Conservation (phyloP, 2,888 invertebrate genomes). For the Tolmerus cingulatus region DNA sequence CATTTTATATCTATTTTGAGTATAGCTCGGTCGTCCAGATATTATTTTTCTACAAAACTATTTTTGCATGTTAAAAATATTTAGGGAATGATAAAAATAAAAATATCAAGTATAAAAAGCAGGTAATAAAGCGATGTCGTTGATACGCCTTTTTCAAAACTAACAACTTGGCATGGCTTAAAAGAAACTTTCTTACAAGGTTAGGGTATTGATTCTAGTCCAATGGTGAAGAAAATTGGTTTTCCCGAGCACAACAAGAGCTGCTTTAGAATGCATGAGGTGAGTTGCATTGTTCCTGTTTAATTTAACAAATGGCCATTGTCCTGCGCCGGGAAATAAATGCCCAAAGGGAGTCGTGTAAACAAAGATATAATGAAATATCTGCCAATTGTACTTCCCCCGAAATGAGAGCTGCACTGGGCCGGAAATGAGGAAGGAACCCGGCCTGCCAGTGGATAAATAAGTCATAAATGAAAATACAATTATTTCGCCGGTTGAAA, state of each 20-base stretch:
- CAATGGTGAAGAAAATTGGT: not conserved
- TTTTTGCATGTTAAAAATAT: too few relatives aligned
- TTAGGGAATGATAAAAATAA: too few relatives aligned
- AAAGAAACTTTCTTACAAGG: too few relatives aligned
- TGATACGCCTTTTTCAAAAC: too few relatives aligned
- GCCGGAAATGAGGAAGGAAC: not conserved
- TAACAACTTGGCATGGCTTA: too few relatives aligned
- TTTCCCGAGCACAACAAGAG: not conserved
- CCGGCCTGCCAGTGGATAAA: not conserved
- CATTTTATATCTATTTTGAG: too few relatives aligned
- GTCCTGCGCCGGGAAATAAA: not conserved
- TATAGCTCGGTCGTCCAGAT: too few relatives aligned
- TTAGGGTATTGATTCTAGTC: not conserved
- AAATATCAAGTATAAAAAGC: too few relatives aligned
- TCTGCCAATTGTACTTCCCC: not conserved
- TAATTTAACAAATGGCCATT: not conserved
- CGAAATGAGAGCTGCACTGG: not conserved
- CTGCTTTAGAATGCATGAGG: not conserved
- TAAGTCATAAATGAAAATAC: not conserved
- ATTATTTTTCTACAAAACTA: too few relatives aligned
- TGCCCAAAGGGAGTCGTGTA: not conserved
- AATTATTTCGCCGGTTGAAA: conserved; percentile 14
- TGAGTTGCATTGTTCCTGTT: not conserved
- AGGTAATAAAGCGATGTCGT: too few relatives aligned
- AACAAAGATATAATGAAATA: not conserved